These are phyloP conservation scores for Gymnoscopelus braueri DNA, from an alignment of 2,797 vertebrate genomes.

Conservation along the genomic window DNA sequence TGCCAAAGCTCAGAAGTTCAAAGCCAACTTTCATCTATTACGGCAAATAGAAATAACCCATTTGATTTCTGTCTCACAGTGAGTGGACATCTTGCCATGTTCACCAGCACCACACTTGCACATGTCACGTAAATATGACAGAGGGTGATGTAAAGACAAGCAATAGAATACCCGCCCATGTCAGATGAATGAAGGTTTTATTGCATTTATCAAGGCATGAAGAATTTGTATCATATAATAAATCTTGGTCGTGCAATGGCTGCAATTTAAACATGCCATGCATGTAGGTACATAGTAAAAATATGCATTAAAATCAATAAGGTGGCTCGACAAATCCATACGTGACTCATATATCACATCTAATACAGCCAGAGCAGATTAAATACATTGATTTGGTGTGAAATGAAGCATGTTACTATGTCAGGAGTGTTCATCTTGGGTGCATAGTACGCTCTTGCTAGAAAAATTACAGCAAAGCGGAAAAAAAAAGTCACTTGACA, in stretches of 20 bases:
- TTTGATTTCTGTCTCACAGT: constrained; percentile 29
- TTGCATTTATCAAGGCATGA: not conserved
- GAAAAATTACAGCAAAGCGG: not conserved
- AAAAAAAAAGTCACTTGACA: too few relatives aligned
- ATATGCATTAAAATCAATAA: constrained; percentile 55
- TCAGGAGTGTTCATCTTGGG: constrained; percentile 1
- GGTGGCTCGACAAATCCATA: constrained; percentile 25
- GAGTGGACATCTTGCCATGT: constrained; percentile 6
- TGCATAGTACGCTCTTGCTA: not conserved
- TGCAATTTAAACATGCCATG: constrained; percentile 27
- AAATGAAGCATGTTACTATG: constrained; percentile 41
- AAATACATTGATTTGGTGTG: constrained; percentile 48
- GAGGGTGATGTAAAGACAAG: constrained; percentile 2
- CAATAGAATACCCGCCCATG: not conserved
- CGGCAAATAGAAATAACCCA: constrained; percentile 29
- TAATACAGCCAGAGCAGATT: constrained; percentile 41
- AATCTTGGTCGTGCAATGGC: constrained; percentile 29
- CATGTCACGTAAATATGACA: constrained; percentile 20
- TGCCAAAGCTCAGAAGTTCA: constrained; percentile 32
- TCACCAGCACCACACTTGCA: constrained; percentile 5
- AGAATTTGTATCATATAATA: constrained; percentile 22
- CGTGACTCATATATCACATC: constrained; percentile 37
- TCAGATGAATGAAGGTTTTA: constrained; percentile 6
- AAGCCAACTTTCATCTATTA: constrained; percentile 21
- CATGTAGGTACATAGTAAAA: constrained; percentile 37